Conservation (phyloP, 2,888 invertebrate genomes). For the Drosophila aldrichi region DNA sequence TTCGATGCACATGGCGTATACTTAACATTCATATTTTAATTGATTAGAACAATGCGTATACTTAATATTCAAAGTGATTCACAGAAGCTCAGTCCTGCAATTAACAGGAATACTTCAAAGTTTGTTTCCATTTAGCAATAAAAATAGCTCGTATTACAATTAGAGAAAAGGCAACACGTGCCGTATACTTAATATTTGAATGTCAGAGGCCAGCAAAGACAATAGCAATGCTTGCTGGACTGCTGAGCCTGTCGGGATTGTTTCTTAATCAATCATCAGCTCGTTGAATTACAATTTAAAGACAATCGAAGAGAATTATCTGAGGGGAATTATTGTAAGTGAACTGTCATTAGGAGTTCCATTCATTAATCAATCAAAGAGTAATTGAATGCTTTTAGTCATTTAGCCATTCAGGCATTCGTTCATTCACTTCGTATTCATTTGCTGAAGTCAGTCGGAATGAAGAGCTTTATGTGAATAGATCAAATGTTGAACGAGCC, state of each 20-base stretch:
- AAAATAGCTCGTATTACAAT: background rate
- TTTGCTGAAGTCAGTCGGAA: background rate
- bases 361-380: constrained; percentile 3
- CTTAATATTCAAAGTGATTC: constrained; percentile 1
- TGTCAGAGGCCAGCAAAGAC: background rate
- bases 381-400: background rate
- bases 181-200: background rate
- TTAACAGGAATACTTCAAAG: background rate
- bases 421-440: background rate
- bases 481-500: background rate
- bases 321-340: too few species aligned
- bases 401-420: background rate
- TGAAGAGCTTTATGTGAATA: background rate
- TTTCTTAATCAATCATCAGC: background rate
- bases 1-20: background rate
- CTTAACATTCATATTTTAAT: background rate
- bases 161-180: constrained; percentile 1
- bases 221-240: background rate
- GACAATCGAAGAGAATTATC: background rate
- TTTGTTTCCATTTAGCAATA: background rate
- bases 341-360: background rate
- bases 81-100: background rate
- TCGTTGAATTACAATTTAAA: background rate
- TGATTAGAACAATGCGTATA: background rate
- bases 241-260: background rate